A percentile compares a stretch with the other conserved stretches of the same genome.
Conservation (phyloP, 2,888 invertebrate genomes). For the Chloroclystis v-ata region DNA sequence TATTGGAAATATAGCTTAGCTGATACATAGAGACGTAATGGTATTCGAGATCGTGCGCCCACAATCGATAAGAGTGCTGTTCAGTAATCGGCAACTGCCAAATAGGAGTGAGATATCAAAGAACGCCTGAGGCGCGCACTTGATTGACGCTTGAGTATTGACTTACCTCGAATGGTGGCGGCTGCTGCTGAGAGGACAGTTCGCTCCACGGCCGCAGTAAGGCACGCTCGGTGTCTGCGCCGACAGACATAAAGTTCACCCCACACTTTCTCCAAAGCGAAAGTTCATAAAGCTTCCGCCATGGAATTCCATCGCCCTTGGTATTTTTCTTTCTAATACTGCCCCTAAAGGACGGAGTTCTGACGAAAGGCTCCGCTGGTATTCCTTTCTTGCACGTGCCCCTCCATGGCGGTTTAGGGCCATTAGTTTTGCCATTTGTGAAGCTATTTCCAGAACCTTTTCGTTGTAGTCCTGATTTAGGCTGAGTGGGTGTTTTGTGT, state of each 20-base stretch:
- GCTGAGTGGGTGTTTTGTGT: constrained; percentile 47
- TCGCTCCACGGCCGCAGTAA: constrained; percentile 63
- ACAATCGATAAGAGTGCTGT: constrained; percentile 29
- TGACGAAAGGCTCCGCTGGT: constrained; percentile 54
- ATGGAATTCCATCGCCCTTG: constrained; percentile 66
- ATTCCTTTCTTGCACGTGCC: constrained; percentile 58
- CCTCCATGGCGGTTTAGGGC: constrained; percentile 70
- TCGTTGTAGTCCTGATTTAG: constrained; percentile 49
- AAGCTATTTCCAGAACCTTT: constrained; percentile 53
- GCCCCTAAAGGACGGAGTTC: constrained; percentile 62
- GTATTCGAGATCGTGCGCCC: constrained; percentile 28
- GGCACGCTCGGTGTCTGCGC: constrained; percentile 63
- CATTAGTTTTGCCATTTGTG: constrained; percentile 51
- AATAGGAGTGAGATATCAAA: constrained; percentile 59
- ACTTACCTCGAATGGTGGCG: constrained; percentile 62
- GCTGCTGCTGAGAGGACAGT: constrained; percentile 54
- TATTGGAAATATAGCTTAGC: constrained; percentile 19
- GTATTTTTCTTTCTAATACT: constrained; percentile 63
- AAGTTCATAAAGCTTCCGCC: constrained; percentile 77
- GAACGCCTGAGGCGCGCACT: constrained; percentile 41
- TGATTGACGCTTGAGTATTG: constrained; percentile 39
- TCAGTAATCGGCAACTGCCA: constrained; percentile 52
- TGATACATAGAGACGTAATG: constrained; percentile 22
- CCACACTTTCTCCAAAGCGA: constrained; percentile 76
- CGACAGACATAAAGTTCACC: constrained; percentile 63